Base-by-base conservation (phyloP, 2,113 vertebrate species). In the Phainopepla nitens region DNA sequence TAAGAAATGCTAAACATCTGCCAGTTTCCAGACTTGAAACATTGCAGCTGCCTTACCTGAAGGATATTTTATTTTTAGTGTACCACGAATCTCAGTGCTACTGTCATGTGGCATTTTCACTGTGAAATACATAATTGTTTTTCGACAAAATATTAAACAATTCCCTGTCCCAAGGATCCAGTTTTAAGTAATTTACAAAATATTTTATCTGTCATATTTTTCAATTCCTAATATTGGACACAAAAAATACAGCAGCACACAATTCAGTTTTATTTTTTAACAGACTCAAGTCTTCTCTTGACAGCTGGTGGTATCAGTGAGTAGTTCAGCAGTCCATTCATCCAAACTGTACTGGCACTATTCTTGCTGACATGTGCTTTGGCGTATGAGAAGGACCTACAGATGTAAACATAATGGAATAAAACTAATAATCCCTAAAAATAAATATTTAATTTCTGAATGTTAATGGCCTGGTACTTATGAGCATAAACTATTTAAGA, bases 1-100 rank as follows among this genome's bases (percentile, higher is more conserved):
- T 89, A 96, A 97, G 86, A 96, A 97, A 97, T 96, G 92, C 54
- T 90, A 96, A 96, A 94, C 80, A 93, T 92, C 90, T 93, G 93
- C 85, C 88, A 91, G 49, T 50, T 96, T 96, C 75, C 70, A 90
- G 31, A 87, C 62, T 91, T 97, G 92, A 97, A 96, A 94, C 51
- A 94, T 58, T 85, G 49, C 77, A 70, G 77, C 77, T 76, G 49
- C 19, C 78, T 25, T 51, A 84, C 25, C 72, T 73, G 81, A 87
- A 91, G 71, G n/a, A 96, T 91, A 97, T 89, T 35, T 92, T 86
- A 69, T 22, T n/a, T 17, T 65, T 66, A 24, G 64, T 73, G 86
- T 56, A 88, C 29, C 69, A 66, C 50, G 27, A 80, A 42, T 68
- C 36, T 64, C 50, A 60, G 16, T 44, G 21, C 60, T 78, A 76